Evolutionary conservation across 1,140 invertebrate species (phyloP).

Genomic region (Heterodera schachtii): DNA sequence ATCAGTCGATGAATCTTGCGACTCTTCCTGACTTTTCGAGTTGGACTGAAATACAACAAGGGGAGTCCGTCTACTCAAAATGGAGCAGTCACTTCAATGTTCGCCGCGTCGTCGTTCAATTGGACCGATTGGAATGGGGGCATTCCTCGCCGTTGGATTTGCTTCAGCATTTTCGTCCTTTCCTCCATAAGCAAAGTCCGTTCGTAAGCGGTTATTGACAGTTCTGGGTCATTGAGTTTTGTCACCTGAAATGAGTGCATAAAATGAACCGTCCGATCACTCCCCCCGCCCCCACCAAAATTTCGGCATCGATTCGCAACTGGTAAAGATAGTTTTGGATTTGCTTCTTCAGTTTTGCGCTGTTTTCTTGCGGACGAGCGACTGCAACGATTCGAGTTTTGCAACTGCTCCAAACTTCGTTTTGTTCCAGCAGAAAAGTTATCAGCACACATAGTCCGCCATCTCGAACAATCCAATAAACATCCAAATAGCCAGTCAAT

Average conservation of each 20-base stretch:
- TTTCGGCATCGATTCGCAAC: slow-evolving; percentile 90
- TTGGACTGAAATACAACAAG: too few species aligned
- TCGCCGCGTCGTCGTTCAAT: neutral
- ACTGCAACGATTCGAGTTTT: slow-evolving; percentile 98
- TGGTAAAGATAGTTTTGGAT: slow-evolving; percentile 95
- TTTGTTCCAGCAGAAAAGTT: slow-evolving; percentile 92
- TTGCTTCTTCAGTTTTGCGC: slow-evolving; percentile 99
- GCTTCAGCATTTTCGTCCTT: slow-evolving; percentile 85
- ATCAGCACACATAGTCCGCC: slow-evolving; percentile 91
- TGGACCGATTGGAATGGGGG: slow-evolving; percentile 60
- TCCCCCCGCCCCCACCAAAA: slow-evolving; percentile 44
- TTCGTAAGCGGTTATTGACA: slow-evolving; percentile 97
- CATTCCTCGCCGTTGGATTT: slow-evolving; percentile 65
- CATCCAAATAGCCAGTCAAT: slow-evolving; percentile 57
- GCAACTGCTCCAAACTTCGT: slow-evolving; percentile 89
- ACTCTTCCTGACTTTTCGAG: too few species aligned
- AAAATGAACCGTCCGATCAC: too few species aligned
- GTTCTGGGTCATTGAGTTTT: slow-evolving; percentile 78
- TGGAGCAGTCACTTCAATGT: too few species aligned
- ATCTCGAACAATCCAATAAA: slow-evolving; percentile 47
- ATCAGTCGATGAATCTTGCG: too few species aligned
- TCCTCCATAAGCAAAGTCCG: slow-evolving; percentile 98
- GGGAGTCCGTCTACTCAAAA: too few species aligned
- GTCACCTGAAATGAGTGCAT: slow-evolving; percentile 15
- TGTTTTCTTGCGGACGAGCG: slow-evolving; percentile 97